phyloP scores from a whole-genome alignment of 2,888 invertebrate species.

The Cyclophora albipunctata region DNA sequence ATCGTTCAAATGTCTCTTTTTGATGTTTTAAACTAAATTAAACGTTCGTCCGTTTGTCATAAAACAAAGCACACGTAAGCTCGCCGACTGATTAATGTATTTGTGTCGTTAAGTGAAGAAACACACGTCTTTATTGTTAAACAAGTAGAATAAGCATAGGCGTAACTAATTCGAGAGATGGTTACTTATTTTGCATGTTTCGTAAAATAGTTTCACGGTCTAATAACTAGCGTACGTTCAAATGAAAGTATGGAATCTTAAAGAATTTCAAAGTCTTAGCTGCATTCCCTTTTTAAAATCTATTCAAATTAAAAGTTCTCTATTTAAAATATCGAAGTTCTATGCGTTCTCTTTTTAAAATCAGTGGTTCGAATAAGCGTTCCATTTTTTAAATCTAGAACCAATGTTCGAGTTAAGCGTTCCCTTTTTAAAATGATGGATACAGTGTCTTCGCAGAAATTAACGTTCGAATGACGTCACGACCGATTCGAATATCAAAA shows the following conservation, averaged over 20 bases:
- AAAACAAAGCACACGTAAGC: slow-evolving; percentile 18
- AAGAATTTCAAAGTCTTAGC: no score
- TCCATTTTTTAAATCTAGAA: no score
- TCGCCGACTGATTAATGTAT: slow-evolving; percentile 48
- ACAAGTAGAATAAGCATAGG: slow-evolving; percentile 64
- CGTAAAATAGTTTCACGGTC: slow-evolving; percentile 73
- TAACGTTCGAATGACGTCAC: slow-evolving; percentile 56
- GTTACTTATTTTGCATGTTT: slow-evolving; percentile 75
- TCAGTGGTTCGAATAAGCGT: neutral
- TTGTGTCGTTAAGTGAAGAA: slow-evolving; percentile 61
- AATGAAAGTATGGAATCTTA: slow-evolving; percentile 65
- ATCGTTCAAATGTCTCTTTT: no score
- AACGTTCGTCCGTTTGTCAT: no score
- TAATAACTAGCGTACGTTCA: slow-evolving; percentile 56
- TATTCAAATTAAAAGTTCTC: neutral
- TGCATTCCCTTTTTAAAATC: slow-evolving; percentile 14
- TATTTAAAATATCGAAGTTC: no score
- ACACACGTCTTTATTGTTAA: slow-evolving; percentile 56
- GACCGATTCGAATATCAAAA: slow-evolving; percentile 54
- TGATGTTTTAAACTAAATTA: no score
- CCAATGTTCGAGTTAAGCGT: neutral
- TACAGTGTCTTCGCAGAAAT: slow-evolving; percentile 44
- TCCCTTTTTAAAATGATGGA: slow-evolving; percentile 10
- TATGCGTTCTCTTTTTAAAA: slow-evolving; percentile 13
- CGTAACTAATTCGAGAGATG: slow-evolving; percentile 73